Evolutionary conservation across 1,140 invertebrate genomes (phyloP).

Genomic region (Drosophila takahashii): DNA sequence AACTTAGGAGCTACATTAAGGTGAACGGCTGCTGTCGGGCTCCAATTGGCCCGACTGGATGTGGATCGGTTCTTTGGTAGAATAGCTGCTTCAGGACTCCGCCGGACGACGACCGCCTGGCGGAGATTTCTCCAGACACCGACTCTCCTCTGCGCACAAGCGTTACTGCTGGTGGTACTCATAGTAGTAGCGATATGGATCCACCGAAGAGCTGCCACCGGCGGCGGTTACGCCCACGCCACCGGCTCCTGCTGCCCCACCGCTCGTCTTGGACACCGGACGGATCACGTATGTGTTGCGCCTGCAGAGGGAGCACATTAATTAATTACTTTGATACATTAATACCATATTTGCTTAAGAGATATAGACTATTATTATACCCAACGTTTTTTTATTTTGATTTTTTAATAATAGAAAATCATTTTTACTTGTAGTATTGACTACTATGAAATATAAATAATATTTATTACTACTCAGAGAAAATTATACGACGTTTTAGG

Average conservation of each 20-base stretch:
- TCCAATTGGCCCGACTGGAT: slow-evolving; percentile 25
- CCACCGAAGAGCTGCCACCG: slow-evolving; percentile 80
- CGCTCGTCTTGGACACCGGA: slow-evolving; percentile 84
- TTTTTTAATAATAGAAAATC: no score
- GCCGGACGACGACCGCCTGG: background rate
- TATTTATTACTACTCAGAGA: no score
- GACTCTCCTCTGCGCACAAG: background rate
- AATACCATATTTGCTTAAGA: no score
- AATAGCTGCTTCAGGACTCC: slow-evolving; percentile 60
- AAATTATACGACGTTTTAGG: no score
- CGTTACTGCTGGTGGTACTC: slow-evolving; percentile 83
- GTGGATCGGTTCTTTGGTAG: slow-evolving; percentile 67
- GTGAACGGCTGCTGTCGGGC: slow-evolving; percentile 48
- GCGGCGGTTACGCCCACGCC: slow-evolving; percentile 62
- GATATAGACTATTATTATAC: no score
- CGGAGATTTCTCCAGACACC: slow-evolving; percentile 35
- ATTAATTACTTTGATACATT: background rate
- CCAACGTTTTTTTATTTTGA: no score
- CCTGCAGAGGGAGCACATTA: slow-evolving; percentile 82
- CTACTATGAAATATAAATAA: no score
- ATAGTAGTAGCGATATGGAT: slow-evolving; percentile 87
- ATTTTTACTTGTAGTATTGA: no score
- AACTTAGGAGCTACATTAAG: slow-evolving; percentile 56
- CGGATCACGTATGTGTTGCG: slow-evolving; percentile 87
- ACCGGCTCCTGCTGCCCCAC: slow-evolving; percentile 12